Percentiles rank a stretch among this genome's conserved stretches.
Evolutionary conservation across 2,888 invertebrate species (phyloP).

Genomic region (Temnothorax rugatulus): DNA sequence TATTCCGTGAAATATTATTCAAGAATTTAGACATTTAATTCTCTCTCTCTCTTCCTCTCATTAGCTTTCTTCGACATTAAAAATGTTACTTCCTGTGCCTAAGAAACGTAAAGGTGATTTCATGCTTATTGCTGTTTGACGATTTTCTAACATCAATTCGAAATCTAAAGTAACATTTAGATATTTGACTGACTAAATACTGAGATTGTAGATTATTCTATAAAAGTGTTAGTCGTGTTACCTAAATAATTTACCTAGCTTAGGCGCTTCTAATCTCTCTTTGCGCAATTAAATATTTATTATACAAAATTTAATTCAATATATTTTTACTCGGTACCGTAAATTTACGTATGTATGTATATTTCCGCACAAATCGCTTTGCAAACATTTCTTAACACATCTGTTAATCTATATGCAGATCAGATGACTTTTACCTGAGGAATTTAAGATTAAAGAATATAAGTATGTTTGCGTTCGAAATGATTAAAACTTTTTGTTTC

Average conservation of each 20-base stretch:
- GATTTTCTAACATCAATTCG: not conserved
- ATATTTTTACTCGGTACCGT: not conserved
- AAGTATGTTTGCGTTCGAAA: not conserved
- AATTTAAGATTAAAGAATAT: not conserved
- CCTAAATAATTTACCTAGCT: not conserved
- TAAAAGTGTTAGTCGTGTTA: not conserved
- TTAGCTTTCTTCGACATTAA: not conserved
- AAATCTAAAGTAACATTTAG: not conserved
- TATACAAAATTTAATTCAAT: not conserved
- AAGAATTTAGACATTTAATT: not conserved
- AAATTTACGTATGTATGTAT: not conserved
- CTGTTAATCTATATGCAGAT: not conserved
- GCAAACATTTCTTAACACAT: not conserved
- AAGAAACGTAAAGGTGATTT: not conserved
- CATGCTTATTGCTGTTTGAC: not conserved
- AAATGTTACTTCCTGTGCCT: not conserved
- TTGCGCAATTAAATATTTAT: not conserved
- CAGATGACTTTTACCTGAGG: too few species aligned
- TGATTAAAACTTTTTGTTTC: not conserved
- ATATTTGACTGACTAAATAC: not conserved
- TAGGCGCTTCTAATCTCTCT: not conserved
- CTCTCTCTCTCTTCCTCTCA: not conserved
- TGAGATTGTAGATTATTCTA: not conserved
- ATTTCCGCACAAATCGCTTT: not conserved
- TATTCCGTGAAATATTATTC: constrained; percentile 18